Base-by-base conservation (phyloP, 2,797 vertebrate genomes). In the Esox lucius region DNA sequence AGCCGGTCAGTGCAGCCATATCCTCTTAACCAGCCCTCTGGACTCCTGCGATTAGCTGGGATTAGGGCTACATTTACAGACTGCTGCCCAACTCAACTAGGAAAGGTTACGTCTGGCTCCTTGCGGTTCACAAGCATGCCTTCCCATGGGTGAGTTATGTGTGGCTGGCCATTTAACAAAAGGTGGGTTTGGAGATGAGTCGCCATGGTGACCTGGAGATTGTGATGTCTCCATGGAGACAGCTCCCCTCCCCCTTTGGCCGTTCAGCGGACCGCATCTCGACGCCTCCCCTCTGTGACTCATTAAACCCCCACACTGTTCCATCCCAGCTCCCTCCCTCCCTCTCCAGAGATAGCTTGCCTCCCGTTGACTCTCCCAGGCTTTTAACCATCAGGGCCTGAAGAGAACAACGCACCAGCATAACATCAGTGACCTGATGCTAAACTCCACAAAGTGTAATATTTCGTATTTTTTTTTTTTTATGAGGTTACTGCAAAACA, bases 61-160 rank as follows among this genome's bases (percentile, higher is more conserved):
- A 92, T 92, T 91, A 88, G 85, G 75, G 86, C 89, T 90, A 89
- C 92, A 91, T 85, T 85, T 78, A 78, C 78, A 77, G 59, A 61
- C 59, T 59, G 31, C 70, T 71, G 56, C 53, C 80, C 65, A 75
- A 79, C 83, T 69, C 19, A 73, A 65, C 78, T 35, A 65, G 71
- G 56, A 59, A 72, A 73, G 31, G 72, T 74, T 19, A 24, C 39
- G 12, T 68, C 64, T 69, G 11, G 68, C 49, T 51, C 15, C 24
- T 51, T 17, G 68, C 72, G 64, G 16, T 64, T 31, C 62, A 64
- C 24, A n/a, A 1, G 31, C n/a, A 59, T 33, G 28, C n/a, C 56
- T 24, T 66, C 26, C 51, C 42, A 22, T 70, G 33, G 28, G 46
- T 62, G 39, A 75, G 33, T 74, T 66, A 65, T 56, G 42, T 33